phyloP scores from a whole-genome alignment of 2,113 vertebrate species.

The Ophiodon elongatus region DNA sequence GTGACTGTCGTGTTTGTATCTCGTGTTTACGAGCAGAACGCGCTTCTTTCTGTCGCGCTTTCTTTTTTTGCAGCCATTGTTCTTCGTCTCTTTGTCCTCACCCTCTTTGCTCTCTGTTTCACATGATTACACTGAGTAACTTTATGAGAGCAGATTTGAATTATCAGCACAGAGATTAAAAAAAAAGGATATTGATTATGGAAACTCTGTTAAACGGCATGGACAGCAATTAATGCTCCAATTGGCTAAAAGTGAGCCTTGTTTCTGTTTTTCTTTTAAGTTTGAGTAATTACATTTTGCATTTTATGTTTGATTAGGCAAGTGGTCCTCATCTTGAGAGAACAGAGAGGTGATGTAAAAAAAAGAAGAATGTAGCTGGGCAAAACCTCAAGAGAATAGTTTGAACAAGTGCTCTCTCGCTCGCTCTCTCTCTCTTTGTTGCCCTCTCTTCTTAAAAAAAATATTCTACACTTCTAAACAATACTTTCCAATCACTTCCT shows the following conservation, averaged over 20 bases:
- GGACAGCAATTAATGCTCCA: not conserved
- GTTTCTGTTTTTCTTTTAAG: not conserved
- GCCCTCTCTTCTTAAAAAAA: not conserved
- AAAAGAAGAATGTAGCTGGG: not conserved
- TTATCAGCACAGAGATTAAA: not conserved
- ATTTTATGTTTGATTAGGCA: conserved; percentile 25
- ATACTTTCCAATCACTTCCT: not conserved
- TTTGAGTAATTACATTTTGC: conserved; percentile 23
- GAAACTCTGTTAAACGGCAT: conserved; percentile 2
- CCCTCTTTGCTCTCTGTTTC: not conserved
- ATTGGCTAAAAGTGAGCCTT: not conserved
- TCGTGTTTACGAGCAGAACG: not conserved
- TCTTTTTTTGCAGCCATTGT: not conserved
- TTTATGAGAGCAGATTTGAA: conserved; percentile 7
- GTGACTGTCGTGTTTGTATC: not conserved
- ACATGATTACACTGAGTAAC: not conserved
- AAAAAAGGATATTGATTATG: not conserved
- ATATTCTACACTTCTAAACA: not conserved
- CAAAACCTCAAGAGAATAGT: not conserved
- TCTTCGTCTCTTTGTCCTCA: not conserved
- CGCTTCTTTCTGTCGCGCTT: not conserved
- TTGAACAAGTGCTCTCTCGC: not conserved
- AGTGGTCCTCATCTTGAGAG: conserved; percentile 11
- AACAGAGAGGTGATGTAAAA: conserved; percentile 9
- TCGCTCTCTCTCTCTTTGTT: not conserved